phyloP scores from a whole-genome alignment of 2,888 invertebrate species.

The Polydrusus pterygomalis region DNA sequence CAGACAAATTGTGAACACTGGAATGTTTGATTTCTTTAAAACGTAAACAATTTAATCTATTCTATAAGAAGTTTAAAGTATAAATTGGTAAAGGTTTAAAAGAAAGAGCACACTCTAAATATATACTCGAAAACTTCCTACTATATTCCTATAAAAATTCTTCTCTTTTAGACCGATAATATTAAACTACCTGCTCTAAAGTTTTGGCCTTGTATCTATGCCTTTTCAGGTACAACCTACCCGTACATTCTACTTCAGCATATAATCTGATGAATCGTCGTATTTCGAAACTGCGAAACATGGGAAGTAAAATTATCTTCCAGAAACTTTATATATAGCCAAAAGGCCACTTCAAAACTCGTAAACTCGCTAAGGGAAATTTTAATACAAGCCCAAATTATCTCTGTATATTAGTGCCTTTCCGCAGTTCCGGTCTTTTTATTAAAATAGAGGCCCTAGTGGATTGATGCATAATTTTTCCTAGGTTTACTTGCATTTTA shows the following conservation, averaged over 20 bases:
- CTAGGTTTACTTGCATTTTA: neutral
- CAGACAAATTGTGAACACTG: too few species aligned
- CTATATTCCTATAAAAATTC: too few species aligned
- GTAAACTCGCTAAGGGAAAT: conserved; percentile 16
- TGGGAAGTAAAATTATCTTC: conserved; percentile 19
- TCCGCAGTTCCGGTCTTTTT: conserved; percentile 18
- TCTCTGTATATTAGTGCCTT: conserved; percentile 19
- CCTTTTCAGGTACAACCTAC: too few species aligned
- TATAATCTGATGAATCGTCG: conserved; percentile 23
- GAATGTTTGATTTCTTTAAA: too few species aligned
- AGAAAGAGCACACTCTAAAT: too few species aligned
- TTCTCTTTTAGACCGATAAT: too few species aligned
- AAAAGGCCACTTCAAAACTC: conserved; percentile 21
- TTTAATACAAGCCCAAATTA: conserved; percentile 20
- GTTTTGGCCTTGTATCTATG: too few species aligned
- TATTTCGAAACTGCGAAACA: conserved; percentile 19
- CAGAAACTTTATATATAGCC: conserved; percentile 14
- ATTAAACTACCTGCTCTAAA: too few species aligned
- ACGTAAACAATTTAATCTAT: too few species aligned
- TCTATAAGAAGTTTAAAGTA: too few species aligned
- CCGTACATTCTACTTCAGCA: neutral
- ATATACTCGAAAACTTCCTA: too few species aligned
- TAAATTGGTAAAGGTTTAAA: too few species aligned
- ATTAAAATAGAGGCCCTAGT: neutral
- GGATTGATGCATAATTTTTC: conserved; percentile 6